Evolutionary conservation across 2,888 invertebrate species (phyloP).

Genomic region (Quadriops clusia): DNA sequence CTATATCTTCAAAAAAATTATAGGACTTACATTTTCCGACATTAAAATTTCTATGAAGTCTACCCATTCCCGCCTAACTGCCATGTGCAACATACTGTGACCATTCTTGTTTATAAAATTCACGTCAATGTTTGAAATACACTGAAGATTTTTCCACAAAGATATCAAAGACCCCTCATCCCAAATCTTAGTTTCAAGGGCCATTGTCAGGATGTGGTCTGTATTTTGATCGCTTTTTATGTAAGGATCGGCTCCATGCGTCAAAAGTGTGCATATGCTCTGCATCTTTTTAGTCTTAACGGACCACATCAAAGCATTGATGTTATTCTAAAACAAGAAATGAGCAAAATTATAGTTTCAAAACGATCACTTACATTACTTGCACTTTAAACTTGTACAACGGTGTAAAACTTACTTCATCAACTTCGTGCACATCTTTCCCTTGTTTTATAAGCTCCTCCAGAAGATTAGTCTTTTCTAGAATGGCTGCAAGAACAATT

Average conservation of each 20-base stretch:
- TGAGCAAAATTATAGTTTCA: too few relatives aligned
- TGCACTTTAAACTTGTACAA: background rate
- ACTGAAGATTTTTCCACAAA: conserved; percentile 30
- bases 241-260: conserved; percentile 30
- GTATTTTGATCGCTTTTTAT: conserved; percentile 27
- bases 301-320: conserved; percentile 34
- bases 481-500: conserved; percentile 28
- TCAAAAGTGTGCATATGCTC: conserved; percentile 30
- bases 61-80: conserved; percentile 33
- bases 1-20: too few relatives aligned
- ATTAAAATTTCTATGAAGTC: conserved; percentile 26
- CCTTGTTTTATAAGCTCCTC: conserved; percentile 29
- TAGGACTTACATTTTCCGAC: conserved; percentile 22
- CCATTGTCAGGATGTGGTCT: conserved; percentile 30
- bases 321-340: conserved; percentile 25
- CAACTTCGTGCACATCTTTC: conserved; percentile 25
- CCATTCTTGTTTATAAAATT: conserved; percentile 32
- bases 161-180: conserved; percentile 32
- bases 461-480: conserved; percentile 29
- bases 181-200: conserved; percentile 32
- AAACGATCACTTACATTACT: too few relatives aligned
- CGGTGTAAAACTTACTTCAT: conserved; percentile 22
- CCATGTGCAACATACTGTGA: conserved; percentile 32
- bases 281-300: conserved; percentile 31
- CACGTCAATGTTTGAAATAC: conserved; percentile 22